Evolutionary conservation across 1,140 invertebrate genomes (phyloP), one percentile per base, ranked within the genome.

Genomic region (Psilanteris sp.): DNA sequence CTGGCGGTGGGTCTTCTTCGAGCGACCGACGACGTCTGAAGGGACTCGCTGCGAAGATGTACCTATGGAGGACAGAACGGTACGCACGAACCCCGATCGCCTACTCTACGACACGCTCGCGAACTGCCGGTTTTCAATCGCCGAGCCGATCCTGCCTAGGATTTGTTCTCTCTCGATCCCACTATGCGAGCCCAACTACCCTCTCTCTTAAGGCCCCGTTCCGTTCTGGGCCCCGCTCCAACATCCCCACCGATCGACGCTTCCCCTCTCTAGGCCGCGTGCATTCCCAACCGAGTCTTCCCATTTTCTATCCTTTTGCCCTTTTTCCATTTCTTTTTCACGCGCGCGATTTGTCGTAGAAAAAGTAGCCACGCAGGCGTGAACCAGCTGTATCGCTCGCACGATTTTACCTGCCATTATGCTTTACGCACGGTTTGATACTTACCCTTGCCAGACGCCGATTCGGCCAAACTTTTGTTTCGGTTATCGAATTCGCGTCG

Each of bases 31-130:
- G 78, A 83, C 85, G 84, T 86, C 85, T 86, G 81, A 84, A 77
- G 76, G 57, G 77, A 79, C 79, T 66, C 72, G 72, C 74, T 54
- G 50, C 77, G 77, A 80, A 76, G 81, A 79, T 79, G 80, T 77
- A 80, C 81, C 81, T 86, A 88, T 87, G 85, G 87, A 87, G 87
- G 86, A 88, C 87, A 88, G 85, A 87, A 88, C 87, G 86, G 87
- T 88, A 88, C 87, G 86, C 86, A 87, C 81, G 83, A 83, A 80
- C 68, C 78, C 71, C 78, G 85, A 88, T 88, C 82, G 85, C 80
- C 82, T 77, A 71, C 73, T 81, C 81, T 85, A 85, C 82, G 82
- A 85, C 87, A 85, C 86, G 85, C 87, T 87, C 80, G 44, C 54
- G 83, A 87, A 86, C 83, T 80, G 80, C 82, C 79, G 78, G 79